phyloP scores from a whole-genome alignment of 2,113 vertebrate genomes.

The Notarius quadriscutis region DNA sequence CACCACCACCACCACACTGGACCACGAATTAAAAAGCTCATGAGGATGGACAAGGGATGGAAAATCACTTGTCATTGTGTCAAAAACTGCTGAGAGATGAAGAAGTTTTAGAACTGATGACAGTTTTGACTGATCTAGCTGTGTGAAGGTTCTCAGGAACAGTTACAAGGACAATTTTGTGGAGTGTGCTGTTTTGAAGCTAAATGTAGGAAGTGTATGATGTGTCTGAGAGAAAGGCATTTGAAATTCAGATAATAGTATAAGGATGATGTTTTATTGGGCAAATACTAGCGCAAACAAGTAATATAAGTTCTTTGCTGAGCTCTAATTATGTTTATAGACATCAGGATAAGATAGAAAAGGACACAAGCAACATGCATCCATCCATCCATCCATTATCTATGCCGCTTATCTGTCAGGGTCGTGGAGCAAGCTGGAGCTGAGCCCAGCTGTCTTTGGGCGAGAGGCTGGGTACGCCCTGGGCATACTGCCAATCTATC shows the following conservation, averaged over 20 bases:
- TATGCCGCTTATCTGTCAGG: no score
- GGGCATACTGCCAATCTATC: no score
- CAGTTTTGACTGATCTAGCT: background rate
- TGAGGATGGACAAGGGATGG: background rate
- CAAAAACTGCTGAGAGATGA: background rate
- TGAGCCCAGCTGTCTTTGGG: no score
- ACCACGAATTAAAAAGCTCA: background rate
- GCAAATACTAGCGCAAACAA: background rate
- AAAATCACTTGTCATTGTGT: background rate
- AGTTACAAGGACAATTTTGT: background rate
- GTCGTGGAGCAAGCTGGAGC: no score
- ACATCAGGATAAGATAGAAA: background rate
- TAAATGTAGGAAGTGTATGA: background rate
- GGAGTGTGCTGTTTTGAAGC: background rate
- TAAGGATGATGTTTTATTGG: no score
- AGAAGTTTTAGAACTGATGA: background rate
- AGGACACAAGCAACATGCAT: background rate
- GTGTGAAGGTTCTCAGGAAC: background rate
- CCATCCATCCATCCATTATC: no score
- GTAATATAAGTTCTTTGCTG: background rate
- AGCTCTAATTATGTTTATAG: background rate
- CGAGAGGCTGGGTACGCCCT: no score
- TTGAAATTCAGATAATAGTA: background rate
- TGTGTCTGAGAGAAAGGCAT: background rate
- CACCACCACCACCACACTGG: background rate